Evolutionary conservation across 2,113 vertebrate species (phyloP), one percentile per base, ranked within the genome.

Genomic region (Speoplatyrhinus poulsoni): DNA sequence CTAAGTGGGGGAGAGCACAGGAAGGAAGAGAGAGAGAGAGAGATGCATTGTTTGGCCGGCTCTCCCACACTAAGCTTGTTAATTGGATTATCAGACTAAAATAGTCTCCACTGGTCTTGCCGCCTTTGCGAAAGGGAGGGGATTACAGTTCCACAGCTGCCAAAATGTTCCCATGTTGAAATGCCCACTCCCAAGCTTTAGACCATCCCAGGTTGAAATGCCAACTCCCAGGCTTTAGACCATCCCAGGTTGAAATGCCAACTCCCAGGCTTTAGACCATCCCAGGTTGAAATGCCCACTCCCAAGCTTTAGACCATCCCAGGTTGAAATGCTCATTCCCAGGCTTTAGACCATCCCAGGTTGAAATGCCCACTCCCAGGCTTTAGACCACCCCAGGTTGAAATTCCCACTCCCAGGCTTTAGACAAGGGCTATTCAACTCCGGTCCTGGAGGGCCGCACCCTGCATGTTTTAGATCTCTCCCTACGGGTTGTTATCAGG

Each of bases 61-160:
- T 79, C 82, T 88, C 76, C 76, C 79, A 80, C 75, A 78, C 79
- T 87, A 92, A 92, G 87, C 85, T 69, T 89, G 90, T 87, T 90
- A 93, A 93, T 92, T 91, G 90, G 91, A 92, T 93, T 92, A 92
- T 92, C 85, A 84, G 85, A 90, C 85, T 86, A 80, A 91, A 92
- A 92, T 92, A 91, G 91, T 88, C 87, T 89, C 77, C 67, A 75
- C 76, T 85, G 88, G 80, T 76, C 60, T 58, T 79, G 82, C 80
- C 79, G 83, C 76, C 77, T 86, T 82, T 82, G 83, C 73, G 76
- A 87, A 81, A 77, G 70, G 81, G 75, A 86, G 84, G 79, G 82
- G 87, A 90, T 92, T 91, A 89, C 83, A 85, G 78, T 72, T 79
- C 75, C 80, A 78, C 89, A 81, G 87, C 83, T 90, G 87, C 79